Evolutionary conservation across 2,797 vertebrate genomes (phyloP).

Genomic region (Rhinichthys osculus): DNA sequence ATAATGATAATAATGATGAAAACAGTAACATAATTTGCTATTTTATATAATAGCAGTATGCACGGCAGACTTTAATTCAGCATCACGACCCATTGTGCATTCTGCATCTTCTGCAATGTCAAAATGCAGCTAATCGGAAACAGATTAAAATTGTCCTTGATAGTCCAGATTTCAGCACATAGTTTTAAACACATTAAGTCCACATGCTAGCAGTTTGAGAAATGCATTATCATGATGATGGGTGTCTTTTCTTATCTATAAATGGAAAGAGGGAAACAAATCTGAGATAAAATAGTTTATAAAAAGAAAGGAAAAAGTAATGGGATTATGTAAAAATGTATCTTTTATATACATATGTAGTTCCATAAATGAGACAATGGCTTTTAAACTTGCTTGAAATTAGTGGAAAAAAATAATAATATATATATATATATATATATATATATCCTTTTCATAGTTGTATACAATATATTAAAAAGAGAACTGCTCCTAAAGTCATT

Average conservation of each 20-base stretch:
- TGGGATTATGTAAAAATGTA: neutral
- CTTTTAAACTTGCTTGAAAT: neutral
- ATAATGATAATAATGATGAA: constrained; percentile 33
- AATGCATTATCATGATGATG: neutral
- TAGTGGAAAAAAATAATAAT: too few species aligned
- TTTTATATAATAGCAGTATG: constrained; percentile 31
- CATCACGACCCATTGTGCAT: constrained; percentile 12
- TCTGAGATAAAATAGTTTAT: neutral
- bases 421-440: too few species aligned
- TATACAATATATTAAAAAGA: neutral
- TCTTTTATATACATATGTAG: neutral
- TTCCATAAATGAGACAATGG: neutral
- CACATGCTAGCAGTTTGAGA: neutral
- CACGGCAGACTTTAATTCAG: neutral
- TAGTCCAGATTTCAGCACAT: neutral
- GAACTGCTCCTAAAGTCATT: neutral
- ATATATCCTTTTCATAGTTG: too few species aligned
- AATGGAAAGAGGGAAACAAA: neutral
- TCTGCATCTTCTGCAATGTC: constrained; percentile 3
- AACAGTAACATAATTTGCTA: constrained; percentile 11
- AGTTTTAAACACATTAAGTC: constrained; percentile 3
- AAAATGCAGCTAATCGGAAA: constrained; percentile 31
- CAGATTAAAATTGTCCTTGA: neutral
- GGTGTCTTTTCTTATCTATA: neutral
- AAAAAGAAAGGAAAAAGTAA: neutral